Conservation (phyloP, 2,797 vertebrate species). For the Danio kyathit region DNA sequence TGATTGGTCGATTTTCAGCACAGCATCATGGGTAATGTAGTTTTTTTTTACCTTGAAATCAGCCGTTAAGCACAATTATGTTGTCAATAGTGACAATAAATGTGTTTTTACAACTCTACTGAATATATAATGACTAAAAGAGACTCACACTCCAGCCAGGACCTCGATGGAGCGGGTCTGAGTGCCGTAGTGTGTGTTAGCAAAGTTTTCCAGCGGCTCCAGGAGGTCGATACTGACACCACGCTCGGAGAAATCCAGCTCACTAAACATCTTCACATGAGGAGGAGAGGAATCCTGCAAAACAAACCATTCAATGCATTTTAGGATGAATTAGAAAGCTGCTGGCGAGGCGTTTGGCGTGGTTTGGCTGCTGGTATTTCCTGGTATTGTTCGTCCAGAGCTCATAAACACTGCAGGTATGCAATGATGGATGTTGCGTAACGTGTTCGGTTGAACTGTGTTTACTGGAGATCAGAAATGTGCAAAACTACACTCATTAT, state of each 20-base stretch:
- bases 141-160: slow-evolving; percentile 91
- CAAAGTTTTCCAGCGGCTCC: slow-evolving; percentile 86
- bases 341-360: not conserved
- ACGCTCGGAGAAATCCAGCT: slow-evolving; percentile 84
- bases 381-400: slow-evolving; percentile 2
- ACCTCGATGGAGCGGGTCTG: slow-evolving; percentile 90
- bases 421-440: not conserved
- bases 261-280: slow-evolving; percentile 90
- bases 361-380: not conserved
- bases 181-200: slow-evolving; percentile 85
- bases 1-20: too few relatives aligned
- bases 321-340: not conserved
- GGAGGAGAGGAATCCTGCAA: slow-evolving; percentile 87
- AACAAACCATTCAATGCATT: not conserved
- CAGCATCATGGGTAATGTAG: not conserved
- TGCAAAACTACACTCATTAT: not conserved
- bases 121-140: not conserved
- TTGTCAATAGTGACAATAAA: too few relatives aligned
- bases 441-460: not conserved
- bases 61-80: not conserved
- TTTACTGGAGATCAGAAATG: not conserved
- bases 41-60: not conserved
- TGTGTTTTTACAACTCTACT: too few relatives aligned
- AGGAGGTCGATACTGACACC: slow-evolving; percentile 85
- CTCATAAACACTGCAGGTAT: not conserved